Evolutionary conservation across 1,140 invertebrate species (phyloP).

Genomic region (Eueides isabella): DNA sequence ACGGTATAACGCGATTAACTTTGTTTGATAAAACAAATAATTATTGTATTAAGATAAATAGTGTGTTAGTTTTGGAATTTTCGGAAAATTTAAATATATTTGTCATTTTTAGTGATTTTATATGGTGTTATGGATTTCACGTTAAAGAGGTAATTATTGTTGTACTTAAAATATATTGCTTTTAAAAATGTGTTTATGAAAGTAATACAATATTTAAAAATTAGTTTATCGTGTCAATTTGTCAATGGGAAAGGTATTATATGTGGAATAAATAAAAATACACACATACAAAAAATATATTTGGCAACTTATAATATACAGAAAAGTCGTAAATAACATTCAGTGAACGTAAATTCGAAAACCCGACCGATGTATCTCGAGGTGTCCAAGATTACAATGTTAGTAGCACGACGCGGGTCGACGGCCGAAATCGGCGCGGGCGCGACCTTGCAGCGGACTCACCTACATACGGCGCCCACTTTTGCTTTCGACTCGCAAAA

Average conservation of each 20-base stretch:
- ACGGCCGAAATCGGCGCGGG: constrained; percentile 71
- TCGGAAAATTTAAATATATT: too few relatives aligned
- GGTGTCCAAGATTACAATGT: constrained; percentile 42
- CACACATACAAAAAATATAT: background rate
- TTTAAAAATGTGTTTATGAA: too few relatives aligned
- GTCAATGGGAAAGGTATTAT: too few relatives aligned
- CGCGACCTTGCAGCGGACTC: constrained; percentile 75
- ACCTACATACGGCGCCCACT: constrained; percentile 77
- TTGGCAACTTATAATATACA: background rate
- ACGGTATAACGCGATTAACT: background rate
- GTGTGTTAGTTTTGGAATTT: too few relatives aligned
- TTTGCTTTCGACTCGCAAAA: constrained; percentile 80
- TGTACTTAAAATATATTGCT: background rate
- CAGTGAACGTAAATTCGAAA: constrained; percentile 21
- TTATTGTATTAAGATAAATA: too few relatives aligned
- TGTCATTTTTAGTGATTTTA: background rate
- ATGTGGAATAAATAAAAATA: background rate
- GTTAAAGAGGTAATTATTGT: background rate
- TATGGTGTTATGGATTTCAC: background rate
- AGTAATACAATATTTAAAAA: background rate
- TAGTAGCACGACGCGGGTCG: constrained; percentile 54
- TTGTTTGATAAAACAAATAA: background rate
- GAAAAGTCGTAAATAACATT: background rate
- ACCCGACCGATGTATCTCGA: constrained; percentile 23
- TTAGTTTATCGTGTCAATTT: background rate